Conservation (phyloP, 2,888 invertebrate genomes). For the Diogma glabrata region DNA sequence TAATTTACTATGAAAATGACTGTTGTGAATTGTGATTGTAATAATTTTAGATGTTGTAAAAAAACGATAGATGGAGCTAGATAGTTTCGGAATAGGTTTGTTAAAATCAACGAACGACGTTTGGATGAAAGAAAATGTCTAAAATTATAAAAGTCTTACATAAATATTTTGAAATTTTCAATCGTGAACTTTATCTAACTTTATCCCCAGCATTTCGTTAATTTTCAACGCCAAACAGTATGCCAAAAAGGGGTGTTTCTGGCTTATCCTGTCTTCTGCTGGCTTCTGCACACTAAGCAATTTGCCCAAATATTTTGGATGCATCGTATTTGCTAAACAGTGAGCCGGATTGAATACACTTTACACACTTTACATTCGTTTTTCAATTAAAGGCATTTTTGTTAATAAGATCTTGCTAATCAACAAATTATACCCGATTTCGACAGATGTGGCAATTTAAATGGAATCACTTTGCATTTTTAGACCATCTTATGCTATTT, state of each 20-base stretch:
- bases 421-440: neutral
- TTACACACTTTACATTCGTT: neutral
- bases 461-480: slow-evolving; percentile 1
- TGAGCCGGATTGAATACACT: neutral
- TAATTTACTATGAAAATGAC: no score
- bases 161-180: no score
- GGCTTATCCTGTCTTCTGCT: neutral
- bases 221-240: slow-evolving; percentile 1
- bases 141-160: no score
- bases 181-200: no score
- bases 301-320: neutral
- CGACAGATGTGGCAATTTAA: neutral
- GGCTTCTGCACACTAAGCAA: no score
- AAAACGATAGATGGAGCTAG: no score
- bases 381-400: neutral
- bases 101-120: no score
- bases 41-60: no score
- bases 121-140: no score
- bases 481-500: neutral
- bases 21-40: no score
- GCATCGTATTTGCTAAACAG: slow-evolving; percentile 1
- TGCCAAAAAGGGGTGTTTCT: neutral
- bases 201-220: no score
- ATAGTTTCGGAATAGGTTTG: no score
- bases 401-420: neutral